A percentile compares a stretch with the other conserved stretches of the same genome.
phyloP scores from a whole-genome alignment of 2,113 vertebrate genomes.

The Hirundichthys speculiger region DNA sequence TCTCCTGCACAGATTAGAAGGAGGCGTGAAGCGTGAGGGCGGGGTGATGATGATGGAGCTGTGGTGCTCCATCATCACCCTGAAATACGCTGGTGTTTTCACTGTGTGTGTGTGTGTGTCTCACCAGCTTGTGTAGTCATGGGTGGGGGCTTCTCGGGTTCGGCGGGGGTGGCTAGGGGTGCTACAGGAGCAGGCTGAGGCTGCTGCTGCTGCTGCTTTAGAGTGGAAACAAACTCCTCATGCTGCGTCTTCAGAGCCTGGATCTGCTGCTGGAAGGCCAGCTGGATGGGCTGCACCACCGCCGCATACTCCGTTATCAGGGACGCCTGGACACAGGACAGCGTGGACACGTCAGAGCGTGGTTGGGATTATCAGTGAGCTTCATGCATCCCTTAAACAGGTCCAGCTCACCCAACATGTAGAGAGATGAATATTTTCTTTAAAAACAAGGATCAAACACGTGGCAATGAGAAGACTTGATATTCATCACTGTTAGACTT shows the following conservation, averaged over 20 bases:
- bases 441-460: too few species aligned
- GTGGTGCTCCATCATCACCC: too few species aligned
- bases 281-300: slow-evolving; percentile 91
- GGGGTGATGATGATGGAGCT: too few species aligned
- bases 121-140: slow-evolving; percentile 69
- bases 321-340: slow-evolving; percentile 82
- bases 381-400: too few species aligned
- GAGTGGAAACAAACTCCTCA: slow-evolving; percentile 89
- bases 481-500: too few species aligned
- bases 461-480: too few species aligned
- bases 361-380: too few species aligned
- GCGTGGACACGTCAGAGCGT: background rate
- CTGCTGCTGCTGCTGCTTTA: slow-evolving; percentile 89
- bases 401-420: too few species aligned
- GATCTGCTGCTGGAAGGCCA: slow-evolving; percentile 97
- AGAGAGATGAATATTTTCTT: too few species aligned
- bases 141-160: slow-evolving; percentile 68
- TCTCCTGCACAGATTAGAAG: slow-evolving; percentile 78
- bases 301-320: slow-evolving; percentile 91
- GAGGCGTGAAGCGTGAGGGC: background rate
- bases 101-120: slow-evolving; percentile 6
- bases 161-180: slow-evolving; percentile 57
- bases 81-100: too few species aligned
- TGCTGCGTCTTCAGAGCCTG: slow-evolving; percentile 93
- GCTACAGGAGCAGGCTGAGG: slow-evolving; percentile 52